Conservation (phyloP, 2,113 vertebrate genomes). For the Megaleporinus macrocephalus region DNA sequence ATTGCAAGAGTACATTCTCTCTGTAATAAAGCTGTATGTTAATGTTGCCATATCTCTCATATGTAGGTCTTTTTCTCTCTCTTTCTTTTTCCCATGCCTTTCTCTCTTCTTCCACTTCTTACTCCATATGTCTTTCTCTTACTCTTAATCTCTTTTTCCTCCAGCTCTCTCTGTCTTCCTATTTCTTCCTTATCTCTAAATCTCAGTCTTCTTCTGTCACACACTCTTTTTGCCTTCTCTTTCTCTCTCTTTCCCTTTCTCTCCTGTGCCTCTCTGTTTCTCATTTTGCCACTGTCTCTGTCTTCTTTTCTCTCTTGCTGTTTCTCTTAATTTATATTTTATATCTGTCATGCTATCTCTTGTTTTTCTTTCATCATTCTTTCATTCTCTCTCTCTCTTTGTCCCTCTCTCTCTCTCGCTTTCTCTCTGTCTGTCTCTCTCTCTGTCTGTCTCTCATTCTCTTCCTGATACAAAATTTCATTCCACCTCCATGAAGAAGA, state of each 20-base stretch:
- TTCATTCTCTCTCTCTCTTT: neutral
- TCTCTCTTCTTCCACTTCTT: too few species aligned
- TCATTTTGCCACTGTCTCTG: neutral
- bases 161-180: neutral
- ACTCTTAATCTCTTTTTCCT: slow-evolving; percentile 62
- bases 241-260: neutral
- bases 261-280: neutral
- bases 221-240: neutral
- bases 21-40: slow-evolving; percentile 23
- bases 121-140: neutral
- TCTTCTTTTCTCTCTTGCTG: too few species aligned
- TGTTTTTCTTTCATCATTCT: neutral
- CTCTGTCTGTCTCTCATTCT: neutral
- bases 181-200: neutral
- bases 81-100: neutral
- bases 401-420: neutral
- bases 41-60: neutral
- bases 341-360: neutral
- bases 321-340: too few species aligned
- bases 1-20: neutral
- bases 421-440: neutral
- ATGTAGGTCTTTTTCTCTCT: neutral
- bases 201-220: too few species aligned
- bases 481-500: slow-evolving; percentile 31
- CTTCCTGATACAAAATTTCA: slow-evolving; percentile 27